Base-by-base conservation (phyloP, 2,113 vertebrate genomes). In the Bujurquina vittata region DNA sequence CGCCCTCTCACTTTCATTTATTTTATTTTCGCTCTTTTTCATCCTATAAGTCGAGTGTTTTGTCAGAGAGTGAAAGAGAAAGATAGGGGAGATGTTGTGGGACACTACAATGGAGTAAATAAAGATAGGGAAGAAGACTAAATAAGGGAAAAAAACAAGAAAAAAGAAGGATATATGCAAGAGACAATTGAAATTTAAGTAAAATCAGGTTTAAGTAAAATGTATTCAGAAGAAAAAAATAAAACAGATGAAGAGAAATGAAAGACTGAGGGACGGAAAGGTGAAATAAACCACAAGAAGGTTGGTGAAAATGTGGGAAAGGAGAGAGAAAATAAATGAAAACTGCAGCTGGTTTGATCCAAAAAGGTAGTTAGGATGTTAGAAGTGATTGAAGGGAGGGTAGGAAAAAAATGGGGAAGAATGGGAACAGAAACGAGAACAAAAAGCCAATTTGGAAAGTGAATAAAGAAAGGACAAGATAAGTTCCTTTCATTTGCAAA, bases 11-110 rank as follows among this genome's bases (percentile, higher is more conserved):
- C 49, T 73, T 75, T 73, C 72, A 73, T 58, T 74, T 59, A 33
- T 80, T 80, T 85, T 57, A 3, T n/a, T 43, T 79, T 65, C 15
- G 3, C 10, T 15, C 29, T 59, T 73, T 74, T 65, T 72, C 14
- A 58, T 61, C 55, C 65, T 52, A 49, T 17, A 31, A 52, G 5
- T 12, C 11, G 26, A 72, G 43, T 31, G 23, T 31, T 72, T 52
- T 72, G 23, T 69, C 49, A 20, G 10, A 26, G 10, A 3, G 17
- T 9, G 7, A 55, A 20, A 54, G 52, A 10, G 17, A 9, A 55
- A n/a, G 8, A 72, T 0, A 17, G 5, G 2, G 23, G 23, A 31
- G 54, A 22, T 22, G n/a, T 22, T 10, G 4, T 11, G 23, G 23
- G 43, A 31, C 65, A 31, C 65, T 31, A 31, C 26, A n/a, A 52